Base-by-base conservation (phyloP, 2,113 vertebrate genomes). In the Ophiodon elongatus region DNA sequence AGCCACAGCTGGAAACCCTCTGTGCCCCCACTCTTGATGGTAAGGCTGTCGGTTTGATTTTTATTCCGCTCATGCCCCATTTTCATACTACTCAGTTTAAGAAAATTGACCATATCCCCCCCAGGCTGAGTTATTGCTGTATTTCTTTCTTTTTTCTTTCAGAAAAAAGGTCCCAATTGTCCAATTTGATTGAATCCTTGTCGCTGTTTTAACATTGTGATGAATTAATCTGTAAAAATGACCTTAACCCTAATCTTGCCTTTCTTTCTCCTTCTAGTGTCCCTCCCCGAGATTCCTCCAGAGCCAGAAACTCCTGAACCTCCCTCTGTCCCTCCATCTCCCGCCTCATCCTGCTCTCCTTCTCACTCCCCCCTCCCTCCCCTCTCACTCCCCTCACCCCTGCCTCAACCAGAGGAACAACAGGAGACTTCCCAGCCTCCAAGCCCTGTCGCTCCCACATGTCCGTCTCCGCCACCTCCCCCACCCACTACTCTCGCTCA, bases 341-440 rank as follows among this genome's bases (percentile, higher is more conserved):
- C 92, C 5, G 21, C 85, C 2, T 87, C 90, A 4, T 93, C 93
- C 31, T 91, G 9, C 3, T 52, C 88, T 27, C 85, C 82, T 5
- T 88, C 92, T 37, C 88, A 90, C 29, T 92, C 89, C 1, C 86
- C 91, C 37, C 27, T 92, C 86, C 1, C 86, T 88, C 45, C 90
- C 92, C 4, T 94, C 88, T 84, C 73, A 91, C 68, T 75, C 95
- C 54, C 84, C 93, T 74, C 89, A 92, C 31, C 92, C 94, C 19
- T 92, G 93, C 0, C 90, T 93, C 9, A 90, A 94, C 52, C 45
- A 88, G 93, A 96, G 94, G 95, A 96, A 84, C 87, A 92, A 50
- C 83, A 80, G 71, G 85, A 92, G 77, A 83, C 45, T 14, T 91
- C 88, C 11, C 87, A 83, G 67, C 85, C 92, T 66, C 76, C 80